Conservation (phyloP, 2,797 vertebrate species). For the Lycodopsis pacificus region DNA sequence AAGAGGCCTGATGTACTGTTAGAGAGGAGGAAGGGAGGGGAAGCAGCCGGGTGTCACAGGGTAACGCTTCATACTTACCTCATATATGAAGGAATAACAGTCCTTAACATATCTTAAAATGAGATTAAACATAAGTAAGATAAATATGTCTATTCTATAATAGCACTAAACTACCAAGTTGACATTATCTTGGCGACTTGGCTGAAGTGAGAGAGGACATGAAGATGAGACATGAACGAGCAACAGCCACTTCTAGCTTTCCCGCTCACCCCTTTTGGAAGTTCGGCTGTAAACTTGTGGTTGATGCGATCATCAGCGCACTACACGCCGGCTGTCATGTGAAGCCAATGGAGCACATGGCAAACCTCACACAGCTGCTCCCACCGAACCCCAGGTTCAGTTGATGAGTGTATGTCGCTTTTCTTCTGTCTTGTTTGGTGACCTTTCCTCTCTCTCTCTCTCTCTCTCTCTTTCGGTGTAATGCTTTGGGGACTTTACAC, state of each 20-base stretch:
- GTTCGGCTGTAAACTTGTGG: constrained; percentile 17
- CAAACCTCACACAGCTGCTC: not conserved
- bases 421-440: not conserved
- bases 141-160: not conserved
- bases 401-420: not conserved
- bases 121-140: not conserved
- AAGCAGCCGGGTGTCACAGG: constrained; percentile 44
- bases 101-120: not conserved
- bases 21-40: constrained; percentile 28
- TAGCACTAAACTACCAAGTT: not conserved
- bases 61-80: not conserved
- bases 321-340: not conserved
- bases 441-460: not conserved
- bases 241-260: constrained; percentile 42
- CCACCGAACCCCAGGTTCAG: not conserved
- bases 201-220: not conserved
- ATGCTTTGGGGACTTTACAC: not conserved
- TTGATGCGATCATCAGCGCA: constrained; percentile 4
- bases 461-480: not conserved
- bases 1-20: constrained; percentile 55
- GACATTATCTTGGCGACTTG: not conserved
- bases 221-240: not conserved
- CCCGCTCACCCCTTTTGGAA: constrained; percentile 13
- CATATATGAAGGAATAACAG: not conserved
- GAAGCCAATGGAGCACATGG: not conserved